phyloP scores from a whole-genome alignment of 2,797 vertebrate genomes.

The Aldrovandia affinis region DNA sequence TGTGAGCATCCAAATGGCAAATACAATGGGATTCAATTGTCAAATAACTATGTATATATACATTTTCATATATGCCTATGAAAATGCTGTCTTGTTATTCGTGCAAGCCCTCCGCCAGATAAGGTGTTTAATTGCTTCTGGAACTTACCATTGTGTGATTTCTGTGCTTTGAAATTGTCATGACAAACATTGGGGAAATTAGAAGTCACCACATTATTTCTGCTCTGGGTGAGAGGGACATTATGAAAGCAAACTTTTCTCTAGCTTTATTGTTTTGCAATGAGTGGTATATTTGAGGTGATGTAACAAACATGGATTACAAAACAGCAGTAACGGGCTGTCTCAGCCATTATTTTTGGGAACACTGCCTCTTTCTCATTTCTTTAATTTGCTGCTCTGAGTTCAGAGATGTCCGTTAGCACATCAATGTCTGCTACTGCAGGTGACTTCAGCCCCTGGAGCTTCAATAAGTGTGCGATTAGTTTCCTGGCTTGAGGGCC shows the following conservation, averaged over 20 bases:
- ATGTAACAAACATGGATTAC: too few relatives aligned
- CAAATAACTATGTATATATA: too few relatives aligned
- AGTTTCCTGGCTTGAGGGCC: too few relatives aligned
- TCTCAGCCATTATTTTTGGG: too few relatives aligned
- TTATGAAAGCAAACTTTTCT: not conserved
- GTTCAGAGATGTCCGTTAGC: not conserved
- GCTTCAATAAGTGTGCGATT: too few relatives aligned
- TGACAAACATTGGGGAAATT: not conserved
- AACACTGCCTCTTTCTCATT: too few relatives aligned
- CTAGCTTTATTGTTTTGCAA: too few relatives aligned
- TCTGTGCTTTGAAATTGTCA: not conserved
- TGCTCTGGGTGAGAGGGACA: not conserved
- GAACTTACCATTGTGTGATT: slow-evolving; percentile 21
- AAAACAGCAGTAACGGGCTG: too few relatives aligned
- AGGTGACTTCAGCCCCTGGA: not conserved
- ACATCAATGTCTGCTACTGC: not conserved
- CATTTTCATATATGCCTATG: not conserved
- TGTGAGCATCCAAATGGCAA: too few relatives aligned
- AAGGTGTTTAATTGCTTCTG: slow-evolving; percentile 7
- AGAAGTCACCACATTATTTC: not conserved
- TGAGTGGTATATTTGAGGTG: too few relatives aligned
- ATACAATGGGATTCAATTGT: too few relatives aligned
- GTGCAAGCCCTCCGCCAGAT: not conserved
- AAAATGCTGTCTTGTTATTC: not conserved
- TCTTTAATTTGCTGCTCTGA: too few relatives aligned